Percentiles rank a stretch among this genome's conserved stretches.
These are phyloP conservation scores for Nannobrachium achirus DNA, from an alignment of 2,113 vertebrate genomes.

Conservation along the genomic window DNA sequence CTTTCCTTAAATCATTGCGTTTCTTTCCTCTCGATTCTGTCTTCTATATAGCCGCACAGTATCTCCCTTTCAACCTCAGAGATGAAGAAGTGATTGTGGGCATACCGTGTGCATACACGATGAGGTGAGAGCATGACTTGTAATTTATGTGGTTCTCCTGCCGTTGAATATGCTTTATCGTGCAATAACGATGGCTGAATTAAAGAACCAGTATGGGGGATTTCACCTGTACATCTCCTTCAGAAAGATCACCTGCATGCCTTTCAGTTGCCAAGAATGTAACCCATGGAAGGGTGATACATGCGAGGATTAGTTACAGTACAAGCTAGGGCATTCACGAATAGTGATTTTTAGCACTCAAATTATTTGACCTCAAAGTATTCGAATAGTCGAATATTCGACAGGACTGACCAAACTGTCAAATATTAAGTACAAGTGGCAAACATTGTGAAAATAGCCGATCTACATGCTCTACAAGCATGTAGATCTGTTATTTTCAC, in stretches of 20 bases:
- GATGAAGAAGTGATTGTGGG: slow-evolving; percentile 42
- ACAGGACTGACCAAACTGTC: no score
- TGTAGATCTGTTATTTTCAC: no score
- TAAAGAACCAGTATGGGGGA: neutral
- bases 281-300: no score
- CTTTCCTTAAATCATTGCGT: neutral
- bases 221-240: neutral
- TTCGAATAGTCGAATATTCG: no score
- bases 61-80: slow-evolving; percentile 46
- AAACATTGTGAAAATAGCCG: no score
- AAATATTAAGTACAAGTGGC: no score
- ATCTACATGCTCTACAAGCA: no score
- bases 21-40: neutral
- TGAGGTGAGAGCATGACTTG: slow-evolving; percentile 25
- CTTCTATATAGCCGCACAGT: neutral
- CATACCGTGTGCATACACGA: slow-evolving; percentile 27
- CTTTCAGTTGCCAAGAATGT: no score
- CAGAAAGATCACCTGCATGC: slow-evolving; percentile 4
- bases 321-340: no score
- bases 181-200: neutral
- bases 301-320: no score
- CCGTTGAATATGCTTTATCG: slow-evolving; percentile 42
- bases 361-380: no score
- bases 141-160: slow-evolving; percentile 42
- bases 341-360: no score